A percentile compares a stretch with the other conserved stretches of the same genome.
Evolutionary conservation across 2,113 vertebrate genomes (phyloP).

Genomic region (Columbina picui): DNA sequence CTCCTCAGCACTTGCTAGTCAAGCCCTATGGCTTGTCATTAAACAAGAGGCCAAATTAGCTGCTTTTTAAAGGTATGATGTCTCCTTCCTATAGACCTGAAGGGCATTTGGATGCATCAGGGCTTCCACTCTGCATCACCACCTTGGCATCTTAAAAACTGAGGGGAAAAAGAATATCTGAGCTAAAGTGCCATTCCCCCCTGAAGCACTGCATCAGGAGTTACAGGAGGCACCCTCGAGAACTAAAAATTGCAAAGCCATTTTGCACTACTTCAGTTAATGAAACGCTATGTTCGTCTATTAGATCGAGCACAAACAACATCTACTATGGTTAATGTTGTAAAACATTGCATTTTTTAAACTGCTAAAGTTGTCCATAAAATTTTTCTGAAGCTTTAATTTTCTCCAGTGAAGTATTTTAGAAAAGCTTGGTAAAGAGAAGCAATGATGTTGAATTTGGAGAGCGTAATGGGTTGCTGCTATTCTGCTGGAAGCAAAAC

Average conservation of each 20-base stretch:
- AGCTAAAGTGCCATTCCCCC: background rate
- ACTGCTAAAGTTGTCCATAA: background rate
- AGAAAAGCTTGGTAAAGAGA: background rate
- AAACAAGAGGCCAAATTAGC: background rate
- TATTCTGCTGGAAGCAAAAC: background rate
- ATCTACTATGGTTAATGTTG: background rate
- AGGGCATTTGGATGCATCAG: background rate
- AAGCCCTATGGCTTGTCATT: background rate
- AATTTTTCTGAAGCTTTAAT: background rate
- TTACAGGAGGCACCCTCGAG: background rate
- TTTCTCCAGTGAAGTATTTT: background rate
- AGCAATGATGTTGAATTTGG: background rate
- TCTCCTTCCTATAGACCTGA: background rate
- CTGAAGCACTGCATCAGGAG: background rate
- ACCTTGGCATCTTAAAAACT: background rate
- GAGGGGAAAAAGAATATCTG: background rate
- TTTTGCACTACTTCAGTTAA: background rate
- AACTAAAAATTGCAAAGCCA: background rate
- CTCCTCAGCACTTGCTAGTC: background rate
- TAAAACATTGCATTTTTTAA: background rate
- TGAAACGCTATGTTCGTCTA: background rate
- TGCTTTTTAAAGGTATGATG: background rate
- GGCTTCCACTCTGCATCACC: background rate
- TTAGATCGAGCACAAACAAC: background rate
- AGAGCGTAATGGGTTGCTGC: background rate